These are phyloP conservation scores for Macrophya annulata DNA, from an alignment of 2,888 invertebrate species.

Conservation along the genomic window DNA sequence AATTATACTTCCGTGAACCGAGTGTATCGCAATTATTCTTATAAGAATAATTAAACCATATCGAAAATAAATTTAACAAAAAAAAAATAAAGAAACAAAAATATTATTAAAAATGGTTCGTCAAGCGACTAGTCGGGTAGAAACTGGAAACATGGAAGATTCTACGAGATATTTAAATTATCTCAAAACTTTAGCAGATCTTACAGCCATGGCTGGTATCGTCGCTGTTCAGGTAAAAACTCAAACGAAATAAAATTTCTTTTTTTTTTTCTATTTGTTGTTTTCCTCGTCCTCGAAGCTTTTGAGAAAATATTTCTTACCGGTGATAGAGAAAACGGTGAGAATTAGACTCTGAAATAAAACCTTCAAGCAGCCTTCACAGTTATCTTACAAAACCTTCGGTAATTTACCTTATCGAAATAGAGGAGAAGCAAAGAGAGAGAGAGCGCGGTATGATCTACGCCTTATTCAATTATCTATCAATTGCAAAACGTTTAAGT, in stretches of 20 bases:
- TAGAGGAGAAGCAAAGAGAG: neutral
- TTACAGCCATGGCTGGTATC: slow-evolving; percentile 73
- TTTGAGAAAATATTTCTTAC: neutral
- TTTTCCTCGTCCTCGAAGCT: too few relatives aligned
- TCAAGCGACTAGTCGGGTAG: slow-evolving; percentile 67
- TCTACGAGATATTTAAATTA: slow-evolving; percentile 69
- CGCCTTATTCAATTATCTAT: neutral
- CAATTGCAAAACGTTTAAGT: neutral
- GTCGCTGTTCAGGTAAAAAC: slow-evolving; percentile 72
- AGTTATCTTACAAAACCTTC: neutral
- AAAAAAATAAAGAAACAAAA: neutral
- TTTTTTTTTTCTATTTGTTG: neutral
- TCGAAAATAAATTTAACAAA: too few relatives aligned
- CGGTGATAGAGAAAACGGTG: neutral
- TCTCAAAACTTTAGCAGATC: slow-evolving; percentile 71
- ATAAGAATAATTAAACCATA: neutral
- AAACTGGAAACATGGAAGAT: slow-evolving; percentile 69
- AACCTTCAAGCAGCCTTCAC: slow-evolving; percentile 11
- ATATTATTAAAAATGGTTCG: slow-evolving; percentile 68
- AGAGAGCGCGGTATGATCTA: neutral
- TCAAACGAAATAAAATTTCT: neutral
- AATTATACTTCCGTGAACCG: neutral
- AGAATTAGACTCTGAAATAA: neutral
- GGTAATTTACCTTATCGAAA: slow-evolving; percentile 38
- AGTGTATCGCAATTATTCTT: neutral